Base-by-base conservation (phyloP, 2,113 vertebrate species). In the Chionis minor region DNA sequence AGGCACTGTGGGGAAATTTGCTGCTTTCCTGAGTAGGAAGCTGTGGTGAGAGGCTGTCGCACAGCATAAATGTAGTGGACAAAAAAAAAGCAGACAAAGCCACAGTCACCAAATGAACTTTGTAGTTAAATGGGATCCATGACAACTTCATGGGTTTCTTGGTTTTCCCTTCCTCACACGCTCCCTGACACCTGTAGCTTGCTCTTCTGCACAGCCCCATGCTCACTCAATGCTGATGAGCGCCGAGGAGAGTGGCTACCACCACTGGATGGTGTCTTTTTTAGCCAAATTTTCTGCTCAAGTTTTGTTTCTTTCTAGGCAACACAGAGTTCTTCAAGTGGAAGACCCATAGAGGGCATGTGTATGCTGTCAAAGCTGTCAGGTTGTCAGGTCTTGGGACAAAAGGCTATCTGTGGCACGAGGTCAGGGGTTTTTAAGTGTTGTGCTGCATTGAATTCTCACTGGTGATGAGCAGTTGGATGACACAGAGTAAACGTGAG, bases 371-470 rank as follows among this genome's bases (percentile, higher is more conserved):
- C 10, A 62, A 54, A 71, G 30, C 52, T 63, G 24, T 28, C 6
- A 0, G 3, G 2, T 12, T 58, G 40, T 12, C 30, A 80, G 54
- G 32, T 30, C 6, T 21, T 19, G 45, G 38, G 42, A n/a, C 42
- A n/a, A 27, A 21, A 63, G 42, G 40, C 18, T 62, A 32, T 2
- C 40, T 15, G 4, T 59, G 77, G n/a, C 54, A 33, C 0, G 0
- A 35, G 24, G 26, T 30, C 30, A 58, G 42, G 38, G 44, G 2
- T 1, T 8, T 40, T 28, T 24, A 42, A 52, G 10, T n/a, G 35
- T 28, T 0, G 0, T 12, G 14, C 42, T 58, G 0, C 2, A 2
- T 6, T 3, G 4, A 23, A 7, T n/a, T 51, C 86, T 56, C 22
- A 24, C 12, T 0, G 3, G 5, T 56, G 58, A 49, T 5, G 3